These are phyloP conservation scores for Aix galericulata DNA, from an alignment of 2,113 vertebrate species.

Conservation along the genomic window DNA sequence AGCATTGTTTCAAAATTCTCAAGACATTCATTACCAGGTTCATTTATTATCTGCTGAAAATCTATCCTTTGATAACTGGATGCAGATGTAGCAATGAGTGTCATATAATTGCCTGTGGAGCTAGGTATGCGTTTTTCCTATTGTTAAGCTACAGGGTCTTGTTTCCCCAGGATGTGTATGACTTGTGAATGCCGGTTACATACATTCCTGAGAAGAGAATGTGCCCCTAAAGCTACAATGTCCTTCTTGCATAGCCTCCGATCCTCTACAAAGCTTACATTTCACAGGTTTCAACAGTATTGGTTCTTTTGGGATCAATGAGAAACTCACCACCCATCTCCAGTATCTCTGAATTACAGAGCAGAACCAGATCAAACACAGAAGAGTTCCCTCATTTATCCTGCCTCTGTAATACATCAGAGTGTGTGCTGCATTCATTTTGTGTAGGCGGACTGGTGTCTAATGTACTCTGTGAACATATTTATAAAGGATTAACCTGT, in stretches of 20 bases:
- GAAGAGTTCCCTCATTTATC: constrained; percentile 42
- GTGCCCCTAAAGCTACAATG: constrained; percentile 48
- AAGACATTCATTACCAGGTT: constrained; percentile 8
- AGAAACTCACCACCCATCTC: constrained; percentile 42
- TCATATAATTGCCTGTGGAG: constrained; percentile 38
- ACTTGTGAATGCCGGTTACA: constrained; percentile 43
- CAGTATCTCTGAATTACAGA: constrained; percentile 56
- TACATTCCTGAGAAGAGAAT: constrained; percentile 31
- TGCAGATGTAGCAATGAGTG: constrained; percentile 14
- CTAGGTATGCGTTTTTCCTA: constrained; percentile 49
- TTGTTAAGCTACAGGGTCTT: constrained; percentile 35
- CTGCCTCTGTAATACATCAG: constrained; percentile 19
- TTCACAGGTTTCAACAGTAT: constrained; percentile 55
- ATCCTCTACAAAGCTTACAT: constrained; percentile 45
- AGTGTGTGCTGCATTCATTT: constrained; percentile 59
- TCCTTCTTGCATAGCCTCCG: constrained; percentile 42
- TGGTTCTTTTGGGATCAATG: constrained; percentile 50
- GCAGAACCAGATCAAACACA: constrained; percentile 25
- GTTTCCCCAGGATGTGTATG: constrained; percentile 30
- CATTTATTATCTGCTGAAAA: constrained; percentile 34
- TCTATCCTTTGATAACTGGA: constrained; percentile 31
- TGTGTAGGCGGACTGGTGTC: constrained; percentile 51
- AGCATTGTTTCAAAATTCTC: constrained; percentile 32
- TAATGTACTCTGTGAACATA: constrained; percentile 68
- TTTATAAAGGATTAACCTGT: constrained; percentile 68